phyloP scores from a whole-genome alignment of 2,797 vertebrate genomes.

The Hybognathus amarus region DNA sequence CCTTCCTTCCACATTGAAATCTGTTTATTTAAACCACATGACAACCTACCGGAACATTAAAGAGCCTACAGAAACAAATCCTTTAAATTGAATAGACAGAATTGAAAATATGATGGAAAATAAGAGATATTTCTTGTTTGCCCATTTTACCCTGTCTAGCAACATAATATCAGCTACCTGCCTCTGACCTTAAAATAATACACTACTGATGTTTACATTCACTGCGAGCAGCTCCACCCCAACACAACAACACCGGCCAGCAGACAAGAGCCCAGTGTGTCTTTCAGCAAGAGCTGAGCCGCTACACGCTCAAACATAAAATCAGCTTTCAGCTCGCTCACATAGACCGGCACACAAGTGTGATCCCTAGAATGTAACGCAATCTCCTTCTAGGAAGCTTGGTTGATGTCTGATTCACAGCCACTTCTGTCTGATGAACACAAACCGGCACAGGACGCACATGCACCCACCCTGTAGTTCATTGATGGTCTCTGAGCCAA shows the following conservation, averaged over 20 bases:
- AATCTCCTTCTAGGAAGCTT: slow-evolving; percentile 3
- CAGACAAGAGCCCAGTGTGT: slow-evolving; percentile 57
- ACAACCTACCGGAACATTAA: not conserved
- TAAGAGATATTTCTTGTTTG: not conserved
- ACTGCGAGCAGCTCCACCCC: slow-evolving; percentile 61
- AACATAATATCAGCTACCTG: slow-evolving; percentile 54
- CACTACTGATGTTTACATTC: slow-evolving; percentile 59
- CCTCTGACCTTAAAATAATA: slow-evolving; percentile 53
- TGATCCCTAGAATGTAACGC: slow-evolving; percentile 5
- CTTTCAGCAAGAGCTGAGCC: slow-evolving; percentile 24
- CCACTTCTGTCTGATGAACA: not conserved
- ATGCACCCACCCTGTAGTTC: slow-evolving; percentile 90
- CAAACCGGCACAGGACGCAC: not conserved
- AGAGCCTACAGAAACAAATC: not conserved
- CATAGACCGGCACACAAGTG: slow-evolving; percentile 24
- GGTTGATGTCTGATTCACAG: not conserved
- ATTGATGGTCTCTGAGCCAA: slow-evolving; percentile 85
- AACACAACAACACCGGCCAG: slow-evolving; percentile 51
- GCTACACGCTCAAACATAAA: slow-evolving; percentile 26
- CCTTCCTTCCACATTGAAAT: not conserved
- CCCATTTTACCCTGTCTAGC: not conserved
- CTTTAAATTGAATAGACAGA: not conserved
- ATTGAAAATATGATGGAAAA: not conserved
- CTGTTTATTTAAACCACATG: not conserved
- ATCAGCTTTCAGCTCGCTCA: slow-evolving; percentile 15